Evolutionary conservation across 2,797 vertebrate species (phyloP).

Genomic region (Malacoraja senta): DNA sequence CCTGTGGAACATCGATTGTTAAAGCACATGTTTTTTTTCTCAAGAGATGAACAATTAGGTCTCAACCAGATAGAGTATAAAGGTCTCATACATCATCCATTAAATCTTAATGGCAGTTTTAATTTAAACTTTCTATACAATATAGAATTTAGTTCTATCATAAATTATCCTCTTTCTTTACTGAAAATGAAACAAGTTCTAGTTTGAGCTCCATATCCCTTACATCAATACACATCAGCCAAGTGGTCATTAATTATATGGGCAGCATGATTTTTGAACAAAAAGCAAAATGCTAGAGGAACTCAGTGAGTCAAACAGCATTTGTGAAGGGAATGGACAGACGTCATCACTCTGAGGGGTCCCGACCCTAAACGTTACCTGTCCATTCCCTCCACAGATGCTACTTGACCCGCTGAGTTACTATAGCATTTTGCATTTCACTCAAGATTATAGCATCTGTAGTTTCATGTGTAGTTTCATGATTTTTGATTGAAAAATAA

Average conservation of each 20-base stretch:
- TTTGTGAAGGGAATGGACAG: too few species aligned
- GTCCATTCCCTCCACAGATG: too few species aligned
- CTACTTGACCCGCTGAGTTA: too few species aligned
- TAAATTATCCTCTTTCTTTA: background rate
- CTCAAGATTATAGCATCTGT: too few species aligned
- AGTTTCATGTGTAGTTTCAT: too few species aligned
- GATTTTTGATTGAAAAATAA: background rate
- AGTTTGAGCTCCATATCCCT: background rate
- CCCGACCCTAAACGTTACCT: too few species aligned
- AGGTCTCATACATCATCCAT: background rate
- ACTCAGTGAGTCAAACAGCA: too few species aligned
- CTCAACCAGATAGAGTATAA: too few species aligned
- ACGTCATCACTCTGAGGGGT: too few species aligned
- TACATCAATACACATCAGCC: too few species aligned
- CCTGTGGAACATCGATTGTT: background rate
- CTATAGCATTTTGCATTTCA: too few species aligned
- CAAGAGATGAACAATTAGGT: background rate
- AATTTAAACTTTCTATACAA: background rate
- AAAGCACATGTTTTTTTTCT: background rate
- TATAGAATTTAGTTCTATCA: background rate
- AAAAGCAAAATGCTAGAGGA: too few species aligned
- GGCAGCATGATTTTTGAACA: background rate
- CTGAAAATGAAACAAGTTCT: background rate
- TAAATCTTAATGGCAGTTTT: background rate
- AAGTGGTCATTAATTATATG: background rate